Evolutionary conservation across 2,797 vertebrate species (phyloP).

Genomic region (Cichlasoma orientale): DNA sequence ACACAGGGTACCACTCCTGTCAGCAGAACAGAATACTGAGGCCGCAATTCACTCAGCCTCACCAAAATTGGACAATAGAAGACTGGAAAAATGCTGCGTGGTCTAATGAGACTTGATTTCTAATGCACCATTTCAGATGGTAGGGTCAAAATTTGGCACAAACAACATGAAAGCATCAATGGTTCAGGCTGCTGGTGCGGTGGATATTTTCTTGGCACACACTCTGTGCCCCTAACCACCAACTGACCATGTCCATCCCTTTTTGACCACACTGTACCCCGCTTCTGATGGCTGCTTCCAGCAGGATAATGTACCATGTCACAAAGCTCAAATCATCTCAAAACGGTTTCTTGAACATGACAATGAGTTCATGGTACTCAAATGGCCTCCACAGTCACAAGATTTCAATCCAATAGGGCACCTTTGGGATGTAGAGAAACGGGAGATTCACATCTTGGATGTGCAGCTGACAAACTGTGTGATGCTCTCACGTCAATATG

Average conservation of each 20-base stretch:
- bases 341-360: not conserved
- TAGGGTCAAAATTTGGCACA: too few relatives aligned
- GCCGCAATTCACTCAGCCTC: too few relatives aligned
- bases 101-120: too few relatives aligned
- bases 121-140: too few relatives aligned
- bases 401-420: not conserved
- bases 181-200: not conserved
- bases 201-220: not conserved
- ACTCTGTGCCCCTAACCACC: not conserved
- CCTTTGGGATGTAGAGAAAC: not conserved
- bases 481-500: not conserved
- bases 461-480: not conserved
- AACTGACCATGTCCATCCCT: not conserved
- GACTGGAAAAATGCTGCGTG: too few relatives aligned
- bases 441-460: not conserved
- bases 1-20: too few relatives aligned
- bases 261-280: not conserved
- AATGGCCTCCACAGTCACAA: not conserved
- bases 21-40: too few relatives aligned
- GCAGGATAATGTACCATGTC: not conserved
- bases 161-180: not conserved
- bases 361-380: not conserved
- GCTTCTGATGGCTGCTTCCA: not conserved
- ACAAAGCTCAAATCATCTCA: not conserved
- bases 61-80: too few relatives aligned